Evolutionary conservation across 2,888 invertebrate species (phyloP).

Genomic region (Eupeodes latifasciatus): DNA sequence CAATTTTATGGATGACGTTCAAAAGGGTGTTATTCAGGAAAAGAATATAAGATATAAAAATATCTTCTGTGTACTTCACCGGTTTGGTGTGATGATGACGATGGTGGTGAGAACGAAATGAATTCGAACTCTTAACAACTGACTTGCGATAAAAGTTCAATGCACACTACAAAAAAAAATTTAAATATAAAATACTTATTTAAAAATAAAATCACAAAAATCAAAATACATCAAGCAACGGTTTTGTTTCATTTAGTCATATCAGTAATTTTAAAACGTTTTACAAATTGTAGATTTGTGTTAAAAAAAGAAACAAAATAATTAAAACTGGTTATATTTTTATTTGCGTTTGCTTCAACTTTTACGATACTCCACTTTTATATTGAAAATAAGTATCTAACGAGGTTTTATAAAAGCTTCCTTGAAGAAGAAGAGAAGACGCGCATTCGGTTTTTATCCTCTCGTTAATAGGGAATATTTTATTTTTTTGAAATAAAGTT

Average conservation of each 20-base stretch:
- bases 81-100: neutral
- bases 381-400: no score
- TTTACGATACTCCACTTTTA: neutral
- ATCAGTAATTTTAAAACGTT: neutral
- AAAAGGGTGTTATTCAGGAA: neutral
- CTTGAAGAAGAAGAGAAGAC: no score
- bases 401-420: no score
- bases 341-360: neutral
- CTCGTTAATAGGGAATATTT: no score
- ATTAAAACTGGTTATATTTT: neutral
- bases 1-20: neutral
- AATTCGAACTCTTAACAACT: neutral
- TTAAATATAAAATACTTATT: neutral
- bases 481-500: no score
- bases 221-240: neutral
- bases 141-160: constrained; percentile 11
- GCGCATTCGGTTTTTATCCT: no score
- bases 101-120: neutral
- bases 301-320: neutral
- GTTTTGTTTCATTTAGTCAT: neutral
- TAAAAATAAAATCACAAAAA: neutral
- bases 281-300: neutral
- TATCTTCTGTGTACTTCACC: constrained; percentile 14
- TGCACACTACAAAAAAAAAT: neutral
- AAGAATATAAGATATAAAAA: constrained; percentile 12